Evolutionary conservation across 1,140 invertebrate genomes (phyloP).

Genomic region (Cecropterus lyciades): DNA sequence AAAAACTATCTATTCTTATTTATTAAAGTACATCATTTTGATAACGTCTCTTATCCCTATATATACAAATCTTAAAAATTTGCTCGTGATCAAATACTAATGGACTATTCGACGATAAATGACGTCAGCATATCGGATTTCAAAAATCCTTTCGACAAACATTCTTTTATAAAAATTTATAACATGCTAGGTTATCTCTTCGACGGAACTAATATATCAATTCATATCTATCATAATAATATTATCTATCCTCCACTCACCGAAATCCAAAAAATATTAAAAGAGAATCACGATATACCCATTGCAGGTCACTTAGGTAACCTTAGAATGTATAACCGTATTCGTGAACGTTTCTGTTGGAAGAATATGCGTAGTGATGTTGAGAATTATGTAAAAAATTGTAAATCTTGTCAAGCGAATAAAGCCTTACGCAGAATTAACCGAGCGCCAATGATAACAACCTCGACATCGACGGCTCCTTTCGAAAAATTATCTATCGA

Average conservation of each 20-base stretch:
- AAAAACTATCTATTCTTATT: conserved; percentile 41
- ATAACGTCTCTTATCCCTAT: conserved; percentile 28
- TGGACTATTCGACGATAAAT: no score
- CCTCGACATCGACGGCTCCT: conserved; percentile 15
- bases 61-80: conserved; percentile 39
- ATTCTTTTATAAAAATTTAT: no score
- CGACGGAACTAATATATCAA: no score
- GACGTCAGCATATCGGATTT: no score
- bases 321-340: conserved; percentile 7
- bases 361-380: conserved; percentile 15
- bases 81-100: conserved; percentile 6
- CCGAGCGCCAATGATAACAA: conserved; percentile 24
- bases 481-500: conserved; percentile 17
- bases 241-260: conserved; percentile 38
- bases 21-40: conserved; percentile 42
- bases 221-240: conserved; percentile 3
- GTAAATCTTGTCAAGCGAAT: conserved; percentile 21
- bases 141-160: no score
- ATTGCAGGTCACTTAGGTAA: conserved; percentile 34
- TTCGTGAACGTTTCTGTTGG: conserved; percentile 8
- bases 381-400: conserved; percentile 21
- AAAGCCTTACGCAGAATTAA: conserved; percentile 25
- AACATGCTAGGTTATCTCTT: no score
- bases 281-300: conserved; percentile 42
- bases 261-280: conserved; percentile 38